Percentiles rank a stretch among this genome's conserved stretches.
phyloP scores from a whole-genome alignment of 1,140 invertebrate genomes.

The Carcinoscorpius rotundicauda region DNA sequence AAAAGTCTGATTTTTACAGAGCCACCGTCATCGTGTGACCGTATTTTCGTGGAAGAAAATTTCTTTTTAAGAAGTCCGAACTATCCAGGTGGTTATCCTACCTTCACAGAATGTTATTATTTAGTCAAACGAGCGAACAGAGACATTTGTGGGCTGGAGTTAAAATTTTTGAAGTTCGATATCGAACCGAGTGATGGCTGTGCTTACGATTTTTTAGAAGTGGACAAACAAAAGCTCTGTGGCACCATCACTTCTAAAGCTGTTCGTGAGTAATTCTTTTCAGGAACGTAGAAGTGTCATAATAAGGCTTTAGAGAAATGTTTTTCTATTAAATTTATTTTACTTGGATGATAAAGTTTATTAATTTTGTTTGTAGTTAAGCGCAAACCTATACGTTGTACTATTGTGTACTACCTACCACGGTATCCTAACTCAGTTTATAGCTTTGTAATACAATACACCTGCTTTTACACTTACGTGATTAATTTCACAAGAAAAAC shows the following conservation, averaged over 20 bases:
- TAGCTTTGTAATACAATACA: no score
- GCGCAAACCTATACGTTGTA: no score
- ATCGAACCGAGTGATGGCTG: conserved; percentile 24
- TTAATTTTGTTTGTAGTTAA: no score
- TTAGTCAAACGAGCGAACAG: conserved; percentile 8
- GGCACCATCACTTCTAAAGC: conserved; percentile 16
- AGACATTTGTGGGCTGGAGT: conserved; percentile 25
- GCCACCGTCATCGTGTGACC: neutral
- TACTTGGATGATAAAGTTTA: no score
- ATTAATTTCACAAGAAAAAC: no score
- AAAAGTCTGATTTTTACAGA: no score
- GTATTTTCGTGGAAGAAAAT: conserved; percentile 2
- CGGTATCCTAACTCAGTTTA: no score
- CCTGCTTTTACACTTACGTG: no score
- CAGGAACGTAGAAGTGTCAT: no score
- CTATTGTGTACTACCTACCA: no score
- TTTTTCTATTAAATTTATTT: no score
- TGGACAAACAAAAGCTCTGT: conserved; percentile 21
- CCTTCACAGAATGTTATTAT: conserved; percentile 19
- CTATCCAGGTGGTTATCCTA: conserved; percentile 19
- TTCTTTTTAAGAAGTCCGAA: conserved; percentile 18
- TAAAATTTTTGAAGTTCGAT: conserved; percentile 24
- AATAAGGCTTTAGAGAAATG: no score
- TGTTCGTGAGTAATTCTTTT: conserved; percentile 13
- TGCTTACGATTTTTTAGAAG: conserved; percentile 25